Evolutionary conservation across 1,140 invertebrate species (phyloP).

Genomic region (Laupala kohalensis): DNA sequence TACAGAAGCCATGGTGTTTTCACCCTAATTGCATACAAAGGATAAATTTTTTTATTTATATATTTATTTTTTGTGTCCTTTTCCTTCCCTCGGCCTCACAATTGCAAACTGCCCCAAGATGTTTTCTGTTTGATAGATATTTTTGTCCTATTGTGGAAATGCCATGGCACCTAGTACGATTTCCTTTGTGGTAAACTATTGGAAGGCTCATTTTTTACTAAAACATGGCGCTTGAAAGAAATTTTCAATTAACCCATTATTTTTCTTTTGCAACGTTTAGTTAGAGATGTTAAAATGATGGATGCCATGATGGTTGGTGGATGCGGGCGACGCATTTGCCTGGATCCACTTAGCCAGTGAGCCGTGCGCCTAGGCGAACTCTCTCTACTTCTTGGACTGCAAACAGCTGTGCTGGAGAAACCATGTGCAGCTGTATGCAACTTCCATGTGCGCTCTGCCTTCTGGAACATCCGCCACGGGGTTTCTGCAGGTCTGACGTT

Average conservation of each 20-base stretch:
- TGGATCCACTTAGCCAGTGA: neutral
- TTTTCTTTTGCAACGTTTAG: too few relatives aligned
- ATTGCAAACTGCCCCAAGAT: neutral
- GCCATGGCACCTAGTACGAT: neutral
- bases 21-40: neutral
- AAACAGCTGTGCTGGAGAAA: neutral
- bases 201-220: neutral
- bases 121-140: neutral
- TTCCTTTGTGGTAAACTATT: neutral
- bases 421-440: neutral
- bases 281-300: too few relatives aligned
- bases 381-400: neutral
- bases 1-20: neutral
- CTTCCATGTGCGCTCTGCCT: neutral
- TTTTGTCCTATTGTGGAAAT: neutral
- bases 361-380: neutral
- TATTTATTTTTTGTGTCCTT: neutral
- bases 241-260: too few relatives aligned
- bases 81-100: neutral
- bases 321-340: neutral
- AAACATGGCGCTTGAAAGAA: too few relatives aligned
- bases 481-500: neutral
- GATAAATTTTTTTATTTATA: neutral
- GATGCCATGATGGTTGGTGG: neutral
- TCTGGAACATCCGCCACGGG: neutral